These are phyloP conservation scores for Ictidomys tridecemlineatus DNA, from an alignment of 2,113 vertebrate genomes.

Conservation along the genomic window DNA sequence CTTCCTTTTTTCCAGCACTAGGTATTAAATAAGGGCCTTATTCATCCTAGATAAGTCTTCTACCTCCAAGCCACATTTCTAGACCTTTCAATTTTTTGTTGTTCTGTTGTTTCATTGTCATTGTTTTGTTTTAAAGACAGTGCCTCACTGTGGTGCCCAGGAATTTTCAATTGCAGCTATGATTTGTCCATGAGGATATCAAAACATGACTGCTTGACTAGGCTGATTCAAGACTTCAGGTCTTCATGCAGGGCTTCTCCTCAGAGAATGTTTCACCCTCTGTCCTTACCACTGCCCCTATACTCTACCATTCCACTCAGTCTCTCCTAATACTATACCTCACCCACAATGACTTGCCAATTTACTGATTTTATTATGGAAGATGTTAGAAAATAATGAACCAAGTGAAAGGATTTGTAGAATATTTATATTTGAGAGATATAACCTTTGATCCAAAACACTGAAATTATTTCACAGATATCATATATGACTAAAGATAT, in stretches of 20 bases:
- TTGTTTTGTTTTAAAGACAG: not conserved
- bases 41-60: no score
- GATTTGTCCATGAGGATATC: not conserved
- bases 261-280: not conserved
- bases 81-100: not conserved
- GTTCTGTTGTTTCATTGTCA: no score
- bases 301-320: fast-evolving
- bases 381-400: not conserved
- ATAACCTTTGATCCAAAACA: not conserved
- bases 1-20: no score
- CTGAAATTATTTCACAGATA: not conserved
- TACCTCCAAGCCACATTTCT: not conserved
- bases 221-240: not conserved
- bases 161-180: not conserved
- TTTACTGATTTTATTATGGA: not conserved
- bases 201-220: not conserved
- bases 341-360: not conserved
- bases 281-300: not conserved
- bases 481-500: not conserved
- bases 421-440: not conserved
- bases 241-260: not conserved
- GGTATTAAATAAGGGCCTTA: no score
- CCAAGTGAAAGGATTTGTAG: not conserved
- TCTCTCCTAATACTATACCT: not conserved
- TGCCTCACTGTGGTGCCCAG: not conserved